Percentiles rank a stretch among this genome's conserved stretches.
These are phyloP conservation scores for Dicranocentrus wangi DNA, from an alignment of 2,888 invertebrate genomes.

Conservation along the genomic window DNA sequence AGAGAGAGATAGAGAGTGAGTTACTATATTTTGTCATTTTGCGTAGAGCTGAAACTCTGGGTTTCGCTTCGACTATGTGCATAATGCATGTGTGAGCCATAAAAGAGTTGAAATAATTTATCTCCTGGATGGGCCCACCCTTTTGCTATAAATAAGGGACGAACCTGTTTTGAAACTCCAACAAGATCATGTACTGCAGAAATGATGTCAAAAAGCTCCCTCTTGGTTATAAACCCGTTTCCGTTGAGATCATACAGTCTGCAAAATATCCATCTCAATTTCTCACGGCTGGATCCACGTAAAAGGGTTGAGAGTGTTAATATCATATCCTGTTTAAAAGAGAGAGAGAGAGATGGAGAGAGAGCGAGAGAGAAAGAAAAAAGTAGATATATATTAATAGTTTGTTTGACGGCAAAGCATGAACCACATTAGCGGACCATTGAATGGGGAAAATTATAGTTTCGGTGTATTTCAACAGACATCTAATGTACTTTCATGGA, in stretches of 20 bases:
- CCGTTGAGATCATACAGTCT: constrained; percentile 96
- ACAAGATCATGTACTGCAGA: constrained; percentile 91
- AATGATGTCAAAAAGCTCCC: constrained; percentile 91
- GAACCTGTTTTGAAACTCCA: constrained; percentile 74
- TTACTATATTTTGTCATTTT: too few relatives aligned
- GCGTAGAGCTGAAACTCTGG: too few relatives aligned
- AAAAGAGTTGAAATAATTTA: too few relatives aligned
- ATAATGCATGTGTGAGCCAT: too few relatives aligned
- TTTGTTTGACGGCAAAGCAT: neutral
- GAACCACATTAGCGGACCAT: neutral
- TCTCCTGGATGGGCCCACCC: too few relatives aligned
- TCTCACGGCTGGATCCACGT: constrained; percentile 93
- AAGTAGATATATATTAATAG: constrained; percentile 22
- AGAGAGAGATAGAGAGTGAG: too few relatives aligned
- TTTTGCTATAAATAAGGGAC: constrained; percentile 30
- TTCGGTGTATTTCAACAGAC: neutral
- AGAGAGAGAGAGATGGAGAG: too few relatives aligned
- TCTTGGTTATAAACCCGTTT: constrained; percentile 93
- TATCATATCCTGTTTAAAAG: constrained; percentile 85
- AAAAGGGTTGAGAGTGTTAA: constrained; percentile 93
- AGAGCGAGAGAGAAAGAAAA: too few relatives aligned
- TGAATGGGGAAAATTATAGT: constrained; percentile 17
- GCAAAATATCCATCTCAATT: constrained; percentile 93
- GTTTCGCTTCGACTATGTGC: too few relatives aligned
- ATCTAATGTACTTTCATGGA: too few relatives aligned